Evolutionary conservation across 1,140 invertebrate species (phyloP), one percentile per base, ranked within the genome.

Genomic region (Camponotus pennsylvanicus): DNA sequence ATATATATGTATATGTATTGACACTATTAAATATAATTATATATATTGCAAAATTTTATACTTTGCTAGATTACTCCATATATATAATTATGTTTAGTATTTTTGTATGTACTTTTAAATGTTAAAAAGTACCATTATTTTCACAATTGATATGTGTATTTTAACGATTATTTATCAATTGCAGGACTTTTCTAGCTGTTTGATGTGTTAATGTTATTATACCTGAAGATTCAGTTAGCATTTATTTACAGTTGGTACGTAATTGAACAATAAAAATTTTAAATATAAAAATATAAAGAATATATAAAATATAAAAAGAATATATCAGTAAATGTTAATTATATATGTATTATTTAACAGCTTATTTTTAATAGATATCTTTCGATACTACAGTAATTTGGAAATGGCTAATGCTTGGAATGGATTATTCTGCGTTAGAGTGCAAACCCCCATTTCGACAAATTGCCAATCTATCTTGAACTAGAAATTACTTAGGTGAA

Each of bases 401-500:
- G 57, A 40, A 27, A 63, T 42, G 0, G 52, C 18, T 18, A 37
- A 18, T 66, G 64, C 18, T 66, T n/a, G 18, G 32, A 63, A 64
- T 45, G 45, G 5, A 76, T 76, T 57, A 59, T 76, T 1, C 34
- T 76, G 9, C 9, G 61, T 15, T 8, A 77, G 40, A 32, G 61
- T 61, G 45, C 37, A n/a, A 77, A 18, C 18, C n/a, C 59, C 13
- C 40, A 64, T 77, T 77, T 64, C 40, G 57, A 34, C 42, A 27
- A 77, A 63, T 63, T 63, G 40, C 27, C 11, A 11, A 27, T 32
- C 18, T 18, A 77, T 18, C 75, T 64, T 77, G 45, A 64, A 32
- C 45, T 77, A 77, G 37, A 64, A 40, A 64, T 64, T 77, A 40
- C 21, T 45, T 76, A 76, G 8, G 2, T 27, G 27, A 27, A n/a